Percentiles rank a stretch among this genome's conserved stretches.
These are phyloP conservation scores for Anodontia alba DNA, from an alignment of 2,888 invertebrate genomes.

Conservation along the genomic window DNA sequence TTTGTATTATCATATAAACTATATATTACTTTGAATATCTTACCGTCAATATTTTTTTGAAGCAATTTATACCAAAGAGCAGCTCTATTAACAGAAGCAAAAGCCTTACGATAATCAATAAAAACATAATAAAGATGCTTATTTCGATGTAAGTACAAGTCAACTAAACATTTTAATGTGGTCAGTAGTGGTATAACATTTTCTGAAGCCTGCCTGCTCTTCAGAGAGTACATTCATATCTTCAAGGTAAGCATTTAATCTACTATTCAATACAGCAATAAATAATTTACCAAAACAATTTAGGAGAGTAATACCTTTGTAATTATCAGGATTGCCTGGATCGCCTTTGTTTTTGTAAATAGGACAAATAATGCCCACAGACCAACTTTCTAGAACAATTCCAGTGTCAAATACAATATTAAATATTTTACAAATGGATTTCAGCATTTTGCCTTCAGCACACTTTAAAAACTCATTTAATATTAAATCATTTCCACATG, in stretches of 20 bases:
- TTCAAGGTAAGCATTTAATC: constrained; percentile 14
- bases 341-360: constrained; percentile 36
- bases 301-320: constrained; percentile 31
- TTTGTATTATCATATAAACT: not conserved
- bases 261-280: constrained; percentile 25
- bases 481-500: constrained; percentile 14
- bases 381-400: constrained; percentile 22
- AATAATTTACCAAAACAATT: constrained; percentile 38
- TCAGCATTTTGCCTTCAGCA: constrained; percentile 7
- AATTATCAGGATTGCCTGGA: constrained; percentile 14
- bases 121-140: not conserved
- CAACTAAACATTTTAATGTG: constrained; percentile 1
- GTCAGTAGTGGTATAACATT: not conserved
- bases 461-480: constrained; percentile 28
- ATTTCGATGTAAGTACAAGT: too few species aligned
- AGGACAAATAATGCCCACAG: constrained; percentile 26
- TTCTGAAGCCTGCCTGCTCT: not conserved
- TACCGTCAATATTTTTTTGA: not conserved
- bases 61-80: not conserved
- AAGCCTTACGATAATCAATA: too few species aligned
- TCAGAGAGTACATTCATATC: not conserved
- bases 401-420: constrained; percentile 23
- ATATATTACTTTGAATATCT: not conserved
- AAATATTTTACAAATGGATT: constrained; percentile 21
- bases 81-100: not conserved